Evolutionary conservation across 2,888 invertebrate species (phyloP).

Genomic region (Epiblema foenella): DNA sequence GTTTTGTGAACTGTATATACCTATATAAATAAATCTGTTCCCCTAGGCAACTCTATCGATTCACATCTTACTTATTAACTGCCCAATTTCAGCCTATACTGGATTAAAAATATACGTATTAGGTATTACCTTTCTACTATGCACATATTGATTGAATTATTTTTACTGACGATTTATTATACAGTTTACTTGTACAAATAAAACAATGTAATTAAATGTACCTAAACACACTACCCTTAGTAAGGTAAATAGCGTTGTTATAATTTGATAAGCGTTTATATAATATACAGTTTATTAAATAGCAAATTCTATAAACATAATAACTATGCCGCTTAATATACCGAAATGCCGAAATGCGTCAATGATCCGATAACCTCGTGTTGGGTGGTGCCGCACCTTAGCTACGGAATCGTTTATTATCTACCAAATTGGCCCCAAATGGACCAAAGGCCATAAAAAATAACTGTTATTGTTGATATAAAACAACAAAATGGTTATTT

Average conservation of each 20-base stretch:
- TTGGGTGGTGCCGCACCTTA: conserved; percentile 33
- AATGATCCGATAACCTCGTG: conserved; percentile 25
- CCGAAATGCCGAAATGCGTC: conserved; percentile 32
- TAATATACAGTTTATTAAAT: neutral
- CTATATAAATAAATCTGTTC: too few species aligned
- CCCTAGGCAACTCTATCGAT: too few species aligned
- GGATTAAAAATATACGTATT: too few species aligned
- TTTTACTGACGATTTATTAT: too few species aligned
- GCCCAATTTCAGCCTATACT: too few species aligned
- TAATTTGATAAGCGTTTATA: conserved; percentile 5
- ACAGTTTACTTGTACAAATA: too few species aligned
- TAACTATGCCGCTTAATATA: too few species aligned
- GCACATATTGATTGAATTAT: too few species aligned
- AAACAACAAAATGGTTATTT: neutral
- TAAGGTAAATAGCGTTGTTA: neutral
- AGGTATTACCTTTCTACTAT: too few species aligned
- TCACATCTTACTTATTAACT: too few species aligned
- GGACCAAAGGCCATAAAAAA: neutral
- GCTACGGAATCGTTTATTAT: neutral
- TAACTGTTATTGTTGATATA: neutral
- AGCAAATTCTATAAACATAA: conserved; percentile 5
- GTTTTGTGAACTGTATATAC: too few species aligned
- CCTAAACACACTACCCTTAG: neutral
- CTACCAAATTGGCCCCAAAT: conserved; percentile 17
- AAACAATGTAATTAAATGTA: neutral